Percentiles rank a stretch among this genome's conserved stretches.
Evolutionary conservation across 2,888 invertebrate genomes (phyloP).

Genomic region (Pheosia gnoma): DNA sequence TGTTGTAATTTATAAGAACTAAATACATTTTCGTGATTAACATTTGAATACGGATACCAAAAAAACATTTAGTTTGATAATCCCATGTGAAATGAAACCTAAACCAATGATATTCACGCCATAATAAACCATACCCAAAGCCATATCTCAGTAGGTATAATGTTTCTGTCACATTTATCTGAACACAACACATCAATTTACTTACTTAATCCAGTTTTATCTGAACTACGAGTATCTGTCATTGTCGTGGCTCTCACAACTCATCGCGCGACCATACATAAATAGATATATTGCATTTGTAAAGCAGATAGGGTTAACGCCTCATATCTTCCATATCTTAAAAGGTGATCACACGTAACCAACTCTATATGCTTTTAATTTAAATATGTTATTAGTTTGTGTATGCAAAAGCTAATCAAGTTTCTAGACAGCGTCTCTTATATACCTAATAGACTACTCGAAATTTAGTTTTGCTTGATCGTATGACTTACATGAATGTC

Average conservation of each 20-base stretch:
- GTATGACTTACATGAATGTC: too few relatives aligned
- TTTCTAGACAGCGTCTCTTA: too few relatives aligned
- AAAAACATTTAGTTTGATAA: not conserved
- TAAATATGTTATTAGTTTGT: too few relatives aligned
- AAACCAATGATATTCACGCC: not conserved
- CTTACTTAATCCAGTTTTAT: not conserved
- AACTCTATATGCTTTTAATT: too few relatives aligned
- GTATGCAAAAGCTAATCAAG: too few relatives aligned
- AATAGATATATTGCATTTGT: not conserved
- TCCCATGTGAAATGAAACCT: not conserved
- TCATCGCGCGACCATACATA: too few relatives aligned
- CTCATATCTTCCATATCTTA: too few relatives aligned
- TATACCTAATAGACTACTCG: too few relatives aligned
- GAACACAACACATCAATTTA: not conserved
- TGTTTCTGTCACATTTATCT: conserved; percentile 2
- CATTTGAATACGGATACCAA: not conserved
- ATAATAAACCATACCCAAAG: not conserved
- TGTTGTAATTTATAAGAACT: not conserved
- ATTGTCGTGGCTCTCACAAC: not conserved
- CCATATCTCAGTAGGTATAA: not conserved
- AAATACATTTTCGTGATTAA: not conserved
- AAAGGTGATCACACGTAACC: too few relatives aligned
- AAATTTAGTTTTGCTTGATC: too few relatives aligned
- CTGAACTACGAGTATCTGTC: not conserved
- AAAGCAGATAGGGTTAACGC: not conserved